Evolutionary conservation across 2,113 vertebrate species (phyloP).

Genomic region (Thoracochromis brauschi): DNA sequence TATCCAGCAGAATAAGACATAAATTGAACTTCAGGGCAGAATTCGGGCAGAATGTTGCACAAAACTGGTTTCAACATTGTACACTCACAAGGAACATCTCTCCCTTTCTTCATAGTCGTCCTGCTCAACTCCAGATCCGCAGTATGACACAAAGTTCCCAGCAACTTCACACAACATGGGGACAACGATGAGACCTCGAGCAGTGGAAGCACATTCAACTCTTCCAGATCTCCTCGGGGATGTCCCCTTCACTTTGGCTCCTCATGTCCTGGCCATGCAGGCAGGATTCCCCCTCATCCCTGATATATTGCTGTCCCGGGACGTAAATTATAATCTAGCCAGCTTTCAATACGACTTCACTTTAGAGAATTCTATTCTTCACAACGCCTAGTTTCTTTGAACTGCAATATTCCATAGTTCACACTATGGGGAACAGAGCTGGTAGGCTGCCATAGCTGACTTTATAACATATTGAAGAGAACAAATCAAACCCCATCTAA

Average conservation of each 20-base stretch:
- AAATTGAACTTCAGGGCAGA: fast-evolving
- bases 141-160: not conserved
- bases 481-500: not conserved
- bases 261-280: constrained; percentile 83
- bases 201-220: constrained; percentile 54
- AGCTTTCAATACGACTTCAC: constrained; percentile 93
- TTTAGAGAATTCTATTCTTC: constrained; percentile 92
- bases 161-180: constrained; percentile 8
- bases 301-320: constrained; percentile 72
- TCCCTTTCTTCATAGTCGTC: constrained; percentile 13
- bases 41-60: not conserved
- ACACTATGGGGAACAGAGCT: not conserved
- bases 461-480: not conserved
- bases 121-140: not conserved
- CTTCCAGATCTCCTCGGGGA: constrained; percentile 84
- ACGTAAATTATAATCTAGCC: constrained; percentile 78
- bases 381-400: constrained; percentile 58
- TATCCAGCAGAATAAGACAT: not conserved
- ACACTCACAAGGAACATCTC: not conserved
- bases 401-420: not conserved
- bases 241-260: constrained; percentile 89
- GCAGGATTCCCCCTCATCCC: constrained; percentile 67
- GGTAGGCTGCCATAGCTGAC: not conserved
- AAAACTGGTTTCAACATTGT: not conserved
- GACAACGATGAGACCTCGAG: not conserved